Base-by-base conservation (phyloP, 2,888 invertebrate genomes). In the Microdon myrmicae region DNA sequence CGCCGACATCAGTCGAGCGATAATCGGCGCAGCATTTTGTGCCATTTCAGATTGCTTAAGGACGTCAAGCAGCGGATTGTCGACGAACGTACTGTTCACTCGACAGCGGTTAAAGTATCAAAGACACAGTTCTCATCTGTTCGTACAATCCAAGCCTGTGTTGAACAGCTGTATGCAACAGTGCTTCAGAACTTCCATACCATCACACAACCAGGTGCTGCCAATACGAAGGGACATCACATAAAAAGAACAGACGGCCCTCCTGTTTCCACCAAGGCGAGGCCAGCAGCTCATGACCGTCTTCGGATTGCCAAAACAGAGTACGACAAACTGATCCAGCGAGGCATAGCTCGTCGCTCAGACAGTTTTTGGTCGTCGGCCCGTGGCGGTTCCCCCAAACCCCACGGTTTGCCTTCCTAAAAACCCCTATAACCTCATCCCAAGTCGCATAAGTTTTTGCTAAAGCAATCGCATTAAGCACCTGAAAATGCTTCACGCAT, bases 231-330 rank as follows among this genome's bases (percentile, higher is more conserved):
- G n/a, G 13, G 26, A 10, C 32, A 55, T 13, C 16, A 35, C n/a
- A 55, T 55, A 1, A 47, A 26, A 28, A 55, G 39, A 0, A 55
- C 29, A 5, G n/a, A 32, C 6, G 41, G 25, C 1, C 28, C 35
- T 1, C 34, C 47, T 8, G 14, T 44, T 20, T 44, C 37, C 3
- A 37, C 29, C 7, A 25, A 19, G 7, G 34, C 32, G 7, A 29
- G 35, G 6, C 28, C 39, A 9, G 39, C 22, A 1, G 29, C 39
- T 12, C 39, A 39, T 1, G 29, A 17, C 13, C 19, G 28, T 2
- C n/a, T 39, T 13, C 13, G n/a, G 4, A 37, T 37, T 7, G 20
- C 35, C 1, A 26, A 43, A 7, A 1, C 4, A 2, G 44, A 22
- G 12, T 44, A 32, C 7, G 44, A 39, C 3, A 53, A 35, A 12